Conservation (phyloP, 2,888 invertebrate genomes). For the Aspidapion aeneum region DNA sequence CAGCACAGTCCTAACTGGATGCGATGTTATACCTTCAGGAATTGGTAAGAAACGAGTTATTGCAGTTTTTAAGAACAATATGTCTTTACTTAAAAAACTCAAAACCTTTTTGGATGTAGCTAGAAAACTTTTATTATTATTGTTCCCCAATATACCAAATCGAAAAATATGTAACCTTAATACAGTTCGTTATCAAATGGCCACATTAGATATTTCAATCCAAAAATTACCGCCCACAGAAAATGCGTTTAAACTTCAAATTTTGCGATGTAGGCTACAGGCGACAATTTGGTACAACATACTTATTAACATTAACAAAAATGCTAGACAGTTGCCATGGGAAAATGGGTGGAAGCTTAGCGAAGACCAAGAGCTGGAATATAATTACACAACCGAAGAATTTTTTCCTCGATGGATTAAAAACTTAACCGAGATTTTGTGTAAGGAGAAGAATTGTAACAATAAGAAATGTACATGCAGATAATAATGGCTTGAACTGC, state of each 20-base stretch:
- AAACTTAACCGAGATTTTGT: neutral
- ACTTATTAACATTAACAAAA: neutral
- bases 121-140: neutral
- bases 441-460: neutral
- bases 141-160: neutral
- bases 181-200: neutral
- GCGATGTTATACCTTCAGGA: no score
- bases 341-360: neutral
- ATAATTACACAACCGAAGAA: neutral
- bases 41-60: no score
- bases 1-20: no score
- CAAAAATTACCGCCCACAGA: neutral
- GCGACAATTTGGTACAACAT: neutral
- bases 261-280: neutral
- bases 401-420: neutral
- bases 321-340: neutral
- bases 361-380: neutral
- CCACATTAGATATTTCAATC: neutral
- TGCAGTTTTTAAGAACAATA: no score
- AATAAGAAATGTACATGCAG: neutral
- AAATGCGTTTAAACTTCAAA: neutral
- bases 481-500: neutral
- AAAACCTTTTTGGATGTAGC: neutral
- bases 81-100: no score
- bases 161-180: neutral